A percentile compares a stretch with the other conserved stretches of the same genome.
phyloP scores from a whole-genome alignment of 2,113 vertebrate genomes.

The Tetrax tetrax region DNA sequence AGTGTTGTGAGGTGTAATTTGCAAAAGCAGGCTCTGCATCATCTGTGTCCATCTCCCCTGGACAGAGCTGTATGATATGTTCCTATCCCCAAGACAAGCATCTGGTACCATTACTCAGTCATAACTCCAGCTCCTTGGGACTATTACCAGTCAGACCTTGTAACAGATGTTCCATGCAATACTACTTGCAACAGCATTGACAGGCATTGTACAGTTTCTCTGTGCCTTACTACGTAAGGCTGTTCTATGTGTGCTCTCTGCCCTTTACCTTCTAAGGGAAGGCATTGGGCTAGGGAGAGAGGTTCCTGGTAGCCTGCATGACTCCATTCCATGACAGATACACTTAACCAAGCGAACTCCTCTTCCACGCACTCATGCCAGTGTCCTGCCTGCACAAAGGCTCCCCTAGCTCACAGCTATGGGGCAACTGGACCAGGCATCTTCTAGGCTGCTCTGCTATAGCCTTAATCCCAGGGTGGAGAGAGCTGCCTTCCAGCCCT shows the following conservation, averaged over 20 bases:
- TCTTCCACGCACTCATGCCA: neutral
- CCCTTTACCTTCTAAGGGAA: neutral
- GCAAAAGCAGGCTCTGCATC: neutral
- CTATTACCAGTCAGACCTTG: neutral
- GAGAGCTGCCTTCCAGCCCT: neutral
- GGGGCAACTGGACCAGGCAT: neutral
- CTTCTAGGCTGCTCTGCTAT: neutral
- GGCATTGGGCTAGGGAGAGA: neutral
- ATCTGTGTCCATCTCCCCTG: neutral
- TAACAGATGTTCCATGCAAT: neutral
- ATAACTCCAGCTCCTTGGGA: rapidly evolving
- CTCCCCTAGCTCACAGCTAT: neutral
- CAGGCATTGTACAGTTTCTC: neutral
- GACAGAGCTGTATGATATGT: rapidly evolving
- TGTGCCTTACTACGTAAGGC: neutral
- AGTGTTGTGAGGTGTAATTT: rapidly evolving
- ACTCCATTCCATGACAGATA: neutral
- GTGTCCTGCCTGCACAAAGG: too few species aligned
- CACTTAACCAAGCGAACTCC: neutral
- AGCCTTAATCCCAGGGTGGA: neutral
- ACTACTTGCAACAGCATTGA: neutral
- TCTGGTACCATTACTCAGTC: too few species aligned
- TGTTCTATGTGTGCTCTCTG: neutral
- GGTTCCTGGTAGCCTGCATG: neutral
- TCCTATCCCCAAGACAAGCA: neutral